These are phyloP conservation scores for Meliscaeva auricollis DNA, from an alignment of 2,888 invertebrate species.

Conservation along the genomic window DNA sequence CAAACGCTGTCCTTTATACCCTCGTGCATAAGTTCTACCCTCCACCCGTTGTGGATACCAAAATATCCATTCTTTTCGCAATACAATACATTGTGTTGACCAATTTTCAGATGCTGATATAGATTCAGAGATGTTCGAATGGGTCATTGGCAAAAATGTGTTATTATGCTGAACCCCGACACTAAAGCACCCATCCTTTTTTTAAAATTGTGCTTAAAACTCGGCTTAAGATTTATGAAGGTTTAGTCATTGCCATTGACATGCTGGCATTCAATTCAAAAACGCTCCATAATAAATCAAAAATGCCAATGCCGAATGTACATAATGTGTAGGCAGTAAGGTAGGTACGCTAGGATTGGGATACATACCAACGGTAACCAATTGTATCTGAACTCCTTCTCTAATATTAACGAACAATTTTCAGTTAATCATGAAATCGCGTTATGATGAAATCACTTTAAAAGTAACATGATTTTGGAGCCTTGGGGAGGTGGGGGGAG, in stretches of 20 bases:
- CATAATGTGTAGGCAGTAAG: no score
- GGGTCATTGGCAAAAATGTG: constrained; percentile 14
- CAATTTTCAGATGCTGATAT: constrained; percentile 43
- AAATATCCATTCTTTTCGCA: constrained; percentile 48
- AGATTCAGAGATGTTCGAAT: constrained; percentile 54
- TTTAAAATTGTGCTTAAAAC: neutral
- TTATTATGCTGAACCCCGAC: constrained; percentile 4
- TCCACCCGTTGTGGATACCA: constrained; percentile 12
- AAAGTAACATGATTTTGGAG: no score
- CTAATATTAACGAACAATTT: no score
- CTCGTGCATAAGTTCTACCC: neutral
- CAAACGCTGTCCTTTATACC: constrained; percentile 48
- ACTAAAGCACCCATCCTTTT: neutral
- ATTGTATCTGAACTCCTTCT: no score
- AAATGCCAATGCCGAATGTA: constrained; percentile 10
- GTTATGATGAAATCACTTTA: no score
- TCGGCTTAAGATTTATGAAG: constrained; percentile 65
- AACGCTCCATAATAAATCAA: constrained; percentile 26
- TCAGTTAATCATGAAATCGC: no score
- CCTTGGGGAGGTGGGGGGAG: no score
- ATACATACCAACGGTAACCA: no score
- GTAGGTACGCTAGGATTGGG: no score
- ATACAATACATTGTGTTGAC: neutral
- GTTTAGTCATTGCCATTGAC: constrained; percentile 29
- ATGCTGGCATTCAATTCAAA: constrained; percentile 13